Evolutionary conservation across 2,888 invertebrate genomes (phyloP).

Genomic region (Melanostoma mellinum): DNA sequence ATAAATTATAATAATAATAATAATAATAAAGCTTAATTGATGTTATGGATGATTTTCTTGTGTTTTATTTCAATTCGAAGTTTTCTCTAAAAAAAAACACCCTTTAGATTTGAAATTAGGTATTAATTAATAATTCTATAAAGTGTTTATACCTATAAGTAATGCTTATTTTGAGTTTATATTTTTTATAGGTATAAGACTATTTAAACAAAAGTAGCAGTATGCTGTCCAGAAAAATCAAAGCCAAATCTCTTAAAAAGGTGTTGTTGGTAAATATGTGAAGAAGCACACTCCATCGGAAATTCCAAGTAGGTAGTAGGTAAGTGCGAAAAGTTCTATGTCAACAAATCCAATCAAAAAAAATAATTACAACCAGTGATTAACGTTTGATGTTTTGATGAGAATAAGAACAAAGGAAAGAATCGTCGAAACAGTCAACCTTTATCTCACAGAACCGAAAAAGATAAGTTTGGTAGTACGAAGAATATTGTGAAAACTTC

Average conservation of each 20-base stretch:
- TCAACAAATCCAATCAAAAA: background rate
- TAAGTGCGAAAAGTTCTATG: constrained; percentile 77
- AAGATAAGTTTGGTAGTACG: constrained; percentile 87
- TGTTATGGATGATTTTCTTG: no score
- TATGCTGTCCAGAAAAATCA: constrained; percentile 94
- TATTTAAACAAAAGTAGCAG: constrained; percentile 59
- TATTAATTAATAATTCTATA: no score
- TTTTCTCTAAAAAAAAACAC: no score
- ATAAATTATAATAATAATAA: no score
- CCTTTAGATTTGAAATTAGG: no score
- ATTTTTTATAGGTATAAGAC: no score
- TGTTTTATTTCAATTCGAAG: no score
- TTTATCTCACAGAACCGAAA: constrained; percentile 64
- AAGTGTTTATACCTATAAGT: no score
- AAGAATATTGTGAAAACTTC: constrained; percentile 85
- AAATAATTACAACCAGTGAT: constrained; percentile 83
- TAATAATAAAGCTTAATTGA: no score
- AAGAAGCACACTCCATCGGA: constrained; percentile 97
- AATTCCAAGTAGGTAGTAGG: constrained; percentile 90
- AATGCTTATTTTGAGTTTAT: no score
- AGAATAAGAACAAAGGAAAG: constrained; percentile 80
- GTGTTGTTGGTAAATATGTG: constrained; percentile 96
- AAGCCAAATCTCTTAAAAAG: constrained; percentile 91
- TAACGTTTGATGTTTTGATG: constrained; percentile 93
- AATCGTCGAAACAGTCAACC: constrained; percentile 76